Evolutionary conservation across 2,113 vertebrate genomes (phyloP).

Genomic region (Cyanistes caeruleus): DNA sequence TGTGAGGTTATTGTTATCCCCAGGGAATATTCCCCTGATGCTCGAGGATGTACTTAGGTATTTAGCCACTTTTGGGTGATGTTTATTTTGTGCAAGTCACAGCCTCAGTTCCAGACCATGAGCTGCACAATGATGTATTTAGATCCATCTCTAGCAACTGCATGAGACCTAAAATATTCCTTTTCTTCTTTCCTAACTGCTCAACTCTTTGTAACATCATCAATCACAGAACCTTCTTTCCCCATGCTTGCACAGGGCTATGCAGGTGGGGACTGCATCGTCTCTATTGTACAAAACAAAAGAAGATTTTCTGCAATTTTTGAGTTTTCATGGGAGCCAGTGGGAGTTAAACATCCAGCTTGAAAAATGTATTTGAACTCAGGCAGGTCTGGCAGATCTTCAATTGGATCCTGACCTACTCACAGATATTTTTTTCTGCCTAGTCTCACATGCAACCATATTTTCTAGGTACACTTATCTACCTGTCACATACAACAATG

Average conservation of each 20-base stretch:
- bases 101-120: not conserved
- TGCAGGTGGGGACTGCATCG: not conserved
- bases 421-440: not conserved
- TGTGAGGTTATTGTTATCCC: not conserved
- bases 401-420: not conserved
- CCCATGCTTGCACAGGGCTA: fast-evolving
- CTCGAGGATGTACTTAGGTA: not conserved
- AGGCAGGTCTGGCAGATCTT: constrained; percentile 5
- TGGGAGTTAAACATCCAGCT: not conserved
- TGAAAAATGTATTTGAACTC: not conserved
- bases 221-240: not conserved
- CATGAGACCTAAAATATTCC: not conserved
- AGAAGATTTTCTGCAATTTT: not conserved
- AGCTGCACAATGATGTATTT: not conserved
- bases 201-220: not conserved
- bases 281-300: not conserved
- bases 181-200: not conserved
- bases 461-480: constrained; percentile 21
- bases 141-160: not conserved
- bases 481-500: not conserved
- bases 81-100: not conserved
- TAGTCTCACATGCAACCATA: not conserved
- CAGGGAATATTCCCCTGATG: not conserved
- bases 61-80: not conserved
- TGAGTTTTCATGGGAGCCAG: not conserved